Evolutionary conservation across 2,113 vertebrate species (phyloP).

Genomic region (Noctilio leporinus): DNA sequence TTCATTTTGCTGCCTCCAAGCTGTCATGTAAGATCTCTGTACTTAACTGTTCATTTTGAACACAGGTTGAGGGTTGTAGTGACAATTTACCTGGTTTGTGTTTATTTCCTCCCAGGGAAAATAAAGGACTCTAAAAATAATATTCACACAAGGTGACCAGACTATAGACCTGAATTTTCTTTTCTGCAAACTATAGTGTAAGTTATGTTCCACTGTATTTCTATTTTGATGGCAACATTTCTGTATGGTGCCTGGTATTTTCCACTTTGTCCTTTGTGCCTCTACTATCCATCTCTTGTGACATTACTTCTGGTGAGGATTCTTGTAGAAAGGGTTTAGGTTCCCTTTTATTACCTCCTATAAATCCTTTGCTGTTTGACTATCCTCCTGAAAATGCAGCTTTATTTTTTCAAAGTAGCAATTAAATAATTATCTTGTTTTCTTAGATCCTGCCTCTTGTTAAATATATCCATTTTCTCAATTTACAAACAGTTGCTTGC

Average conservation of each 20-base stretch:
- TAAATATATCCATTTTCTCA: neutral
- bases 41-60: neutral
- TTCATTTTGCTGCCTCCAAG: neutral
- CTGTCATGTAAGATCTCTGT: neutral
- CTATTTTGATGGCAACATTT: neutral
- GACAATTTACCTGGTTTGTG: neutral
- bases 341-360: neutral
- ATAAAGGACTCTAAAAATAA: conserved; percentile 42
- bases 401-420: neutral
- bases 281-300: neutral
- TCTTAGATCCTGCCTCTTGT: neutral
- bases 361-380: neutral
- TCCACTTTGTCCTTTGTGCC: neutral
- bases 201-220: neutral
- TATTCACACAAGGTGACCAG: neutral
- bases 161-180: neutral
- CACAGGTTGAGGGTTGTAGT: neutral
- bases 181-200: neutral
- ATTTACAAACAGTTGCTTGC: neutral
- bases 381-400: neutral
- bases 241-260: neutral
- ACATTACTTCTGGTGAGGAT: neutral
- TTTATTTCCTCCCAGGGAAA: conserved; percentile 19
- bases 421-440: conserved; percentile 14
- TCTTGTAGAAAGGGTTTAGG: neutral